phyloP scores from a whole-genome alignment of 2,888 invertebrate species.

The Catocala sponsa region DNA sequence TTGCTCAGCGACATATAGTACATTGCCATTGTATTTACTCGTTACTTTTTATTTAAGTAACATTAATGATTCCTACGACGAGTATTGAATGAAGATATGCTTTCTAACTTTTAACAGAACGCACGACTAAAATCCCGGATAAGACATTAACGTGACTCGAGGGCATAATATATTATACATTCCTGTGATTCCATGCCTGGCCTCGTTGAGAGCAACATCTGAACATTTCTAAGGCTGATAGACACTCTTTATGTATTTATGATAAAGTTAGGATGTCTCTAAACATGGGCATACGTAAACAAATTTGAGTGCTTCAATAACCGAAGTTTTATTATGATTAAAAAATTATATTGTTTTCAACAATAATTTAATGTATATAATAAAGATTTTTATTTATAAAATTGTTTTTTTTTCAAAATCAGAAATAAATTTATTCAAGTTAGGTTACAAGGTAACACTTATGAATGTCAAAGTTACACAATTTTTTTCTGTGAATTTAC shows the following conservation, averaged over 20 bases:
- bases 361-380: conserved; percentile 86
- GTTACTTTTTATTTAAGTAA: conserved; percentile 80
- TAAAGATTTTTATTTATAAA: conserved; percentile 85
- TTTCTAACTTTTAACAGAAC: conserved; percentile 86
- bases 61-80: conserved; percentile 80
- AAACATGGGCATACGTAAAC: conserved; percentile 68
- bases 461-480: too few relatives aligned
- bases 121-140: conserved; percentile 80
- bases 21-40: conserved; percentile 80
- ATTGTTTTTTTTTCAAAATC: conserved; percentile 53
- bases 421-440: too few relatives aligned
- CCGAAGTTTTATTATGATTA: conserved; percentile 78
- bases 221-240: conserved; percentile 80
- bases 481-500: too few relatives aligned
- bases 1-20: conserved; percentile 60
- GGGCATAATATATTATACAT: conserved; percentile 71
- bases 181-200: conserved; percentile 71
- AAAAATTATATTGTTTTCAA: conserved; percentile 73
- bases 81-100: conserved; percentile 77
- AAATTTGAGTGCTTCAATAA: conserved; percentile 80
- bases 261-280: conserved; percentile 64
- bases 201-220: conserved; percentile 78
- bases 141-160: conserved; percentile 67
- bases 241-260: conserved; percentile 72
- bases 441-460: too few relatives aligned